phyloP scores from a whole-genome alignment of 1,140 invertebrate genomes.

The Bombyx mandarina region DNA sequence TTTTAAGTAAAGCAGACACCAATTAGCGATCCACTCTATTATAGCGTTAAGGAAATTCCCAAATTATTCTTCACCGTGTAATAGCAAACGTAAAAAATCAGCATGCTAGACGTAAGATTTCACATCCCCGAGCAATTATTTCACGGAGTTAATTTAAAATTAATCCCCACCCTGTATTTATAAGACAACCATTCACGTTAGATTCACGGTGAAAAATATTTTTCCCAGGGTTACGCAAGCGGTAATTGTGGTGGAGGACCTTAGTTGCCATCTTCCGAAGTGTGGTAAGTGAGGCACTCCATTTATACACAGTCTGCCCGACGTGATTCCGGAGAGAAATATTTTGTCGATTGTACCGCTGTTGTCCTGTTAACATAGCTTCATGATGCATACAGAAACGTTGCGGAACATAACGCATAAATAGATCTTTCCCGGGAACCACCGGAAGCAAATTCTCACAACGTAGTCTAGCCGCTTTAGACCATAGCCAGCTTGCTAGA shows the following conservation, averaged over 20 bases:
- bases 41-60: constrained; percentile 33
- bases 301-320: constrained; percentile 68
- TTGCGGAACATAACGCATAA: constrained; percentile 67
- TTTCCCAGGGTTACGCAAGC: constrained; percentile 71
- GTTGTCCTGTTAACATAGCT: constrained; percentile 54
- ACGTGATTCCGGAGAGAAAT: constrained; percentile 70
- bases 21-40: constrained; percentile 22
- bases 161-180: constrained; percentile 32
- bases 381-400: constrained; percentile 47
- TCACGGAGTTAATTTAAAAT: constrained; percentile 42
- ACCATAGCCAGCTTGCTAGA: constrained; percentile 49
- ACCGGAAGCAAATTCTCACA: constrained; percentile 52
- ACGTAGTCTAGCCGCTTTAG: constrained; percentile 60
- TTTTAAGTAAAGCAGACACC: constrained; percentile 35
- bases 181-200: constrained; percentile 66
- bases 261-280: constrained; percentile 69
- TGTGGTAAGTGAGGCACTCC: constrained; percentile 71
- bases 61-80: constrained; percentile 37
- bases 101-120: constrained; percentile 57
- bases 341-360: constrained; percentile 69
- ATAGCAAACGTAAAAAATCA: constrained; percentile 32
- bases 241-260: constrained; percentile 70
- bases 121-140: constrained; percentile 38
- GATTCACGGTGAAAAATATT: constrained; percentile 71
- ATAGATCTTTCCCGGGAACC: constrained; percentile 68